Evolutionary conservation across 2,888 invertebrate species (phyloP), one percentile per base, ranked within the genome.

Genomic region (Pammene aurita): DNA sequence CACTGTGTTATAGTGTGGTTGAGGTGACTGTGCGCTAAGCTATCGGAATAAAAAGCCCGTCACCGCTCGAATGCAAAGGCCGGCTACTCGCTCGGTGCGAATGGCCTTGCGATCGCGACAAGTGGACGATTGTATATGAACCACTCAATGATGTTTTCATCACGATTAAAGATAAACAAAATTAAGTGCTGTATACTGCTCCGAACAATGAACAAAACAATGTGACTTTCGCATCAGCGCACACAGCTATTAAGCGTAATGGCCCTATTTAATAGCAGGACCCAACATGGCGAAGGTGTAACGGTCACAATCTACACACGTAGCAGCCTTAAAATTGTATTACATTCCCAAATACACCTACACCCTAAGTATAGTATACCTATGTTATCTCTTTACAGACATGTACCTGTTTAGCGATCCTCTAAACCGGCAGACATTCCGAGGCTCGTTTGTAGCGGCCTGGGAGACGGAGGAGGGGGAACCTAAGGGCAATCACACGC

Each of bases 391-490:
- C 74, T 76, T 94, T 93, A 48, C 94, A 96, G 96, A 96, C 82
- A 95, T 95, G 86, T 96, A 95, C 87, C 93, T 96, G 78, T 93
- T 95, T 72, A 93, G 95, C 57, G 95, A 95, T 77, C 95, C 95
- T 54, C 92, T 96, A 62, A 95, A 95, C 79, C 96, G 97, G 83
- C 95, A 96, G 85, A 94, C 96, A 68, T 98, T 97, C 89, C 94
- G 97, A 72, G 97, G 96, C 50, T 96, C 95, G 70, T 96, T 98
- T 85, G 94, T 95, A 75, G 95, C 97, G 71, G 95, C 95, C 11
- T 96, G 86, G 93, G 95, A 71, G 91, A 91, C 93, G 92, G 92
- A 71, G 91, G 91, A 93, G 92, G 92, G 93, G 64, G 89, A 96
- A 75, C 94, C 95, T 58, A 93, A 94, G 78, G 93, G 94, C 70